Evolutionary conservation across 2,797 vertebrate species (phyloP).

Genomic region (Eulemur albifrons): DNA sequence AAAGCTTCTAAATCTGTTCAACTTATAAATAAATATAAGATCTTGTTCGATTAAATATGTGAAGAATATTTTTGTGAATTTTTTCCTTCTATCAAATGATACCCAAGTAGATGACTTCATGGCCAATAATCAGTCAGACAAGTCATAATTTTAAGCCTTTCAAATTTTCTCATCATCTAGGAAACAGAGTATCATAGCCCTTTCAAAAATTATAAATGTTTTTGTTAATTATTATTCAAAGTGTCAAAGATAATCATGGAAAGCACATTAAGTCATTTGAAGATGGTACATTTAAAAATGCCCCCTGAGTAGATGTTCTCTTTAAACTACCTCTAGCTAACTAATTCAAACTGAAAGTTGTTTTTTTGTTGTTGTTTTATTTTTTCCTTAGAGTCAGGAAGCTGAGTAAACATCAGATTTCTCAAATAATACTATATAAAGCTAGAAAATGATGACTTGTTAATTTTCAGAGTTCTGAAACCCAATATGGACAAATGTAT

Average conservation of each 20-base stretch:
- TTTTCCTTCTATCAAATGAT: background rate
- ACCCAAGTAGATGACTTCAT: background rate
- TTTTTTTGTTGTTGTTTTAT: background rate
- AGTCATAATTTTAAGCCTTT: slow-evolving; percentile 23
- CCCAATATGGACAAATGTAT: background rate
- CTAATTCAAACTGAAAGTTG: slow-evolving; percentile 55
- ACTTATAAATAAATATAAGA: background rate
- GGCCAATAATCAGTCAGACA: background rate
- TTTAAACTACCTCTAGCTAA: slow-evolving; percentile 63
- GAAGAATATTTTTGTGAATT: background rate
- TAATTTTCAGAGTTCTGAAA: slow-evolving; percentile 37
- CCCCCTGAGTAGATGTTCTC: slow-evolving; percentile 53
- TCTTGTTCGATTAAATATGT: background rate
- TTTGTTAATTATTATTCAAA: slow-evolving; percentile 79
- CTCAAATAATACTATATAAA: background rate
- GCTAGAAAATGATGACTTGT: slow-evolving; percentile 34
- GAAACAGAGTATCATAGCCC: background rate
- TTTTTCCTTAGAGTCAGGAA: slow-evolving; percentile 53
- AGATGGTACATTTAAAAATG: slow-evolving; percentile 55
- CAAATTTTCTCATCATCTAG: slow-evolving; percentile 24
- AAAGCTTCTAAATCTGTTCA: background rate
- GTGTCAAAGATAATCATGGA: slow-evolving; percentile 79
- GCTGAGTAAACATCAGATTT: slow-evolving; percentile 33
- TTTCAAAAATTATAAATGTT: slow-evolving; percentile 69
- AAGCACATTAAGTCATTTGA: slow-evolving; percentile 75